These are phyloP conservation scores for Octodonta nipae DNA, from an alignment of 2,888 invertebrate species.

Conservation along the genomic window DNA sequence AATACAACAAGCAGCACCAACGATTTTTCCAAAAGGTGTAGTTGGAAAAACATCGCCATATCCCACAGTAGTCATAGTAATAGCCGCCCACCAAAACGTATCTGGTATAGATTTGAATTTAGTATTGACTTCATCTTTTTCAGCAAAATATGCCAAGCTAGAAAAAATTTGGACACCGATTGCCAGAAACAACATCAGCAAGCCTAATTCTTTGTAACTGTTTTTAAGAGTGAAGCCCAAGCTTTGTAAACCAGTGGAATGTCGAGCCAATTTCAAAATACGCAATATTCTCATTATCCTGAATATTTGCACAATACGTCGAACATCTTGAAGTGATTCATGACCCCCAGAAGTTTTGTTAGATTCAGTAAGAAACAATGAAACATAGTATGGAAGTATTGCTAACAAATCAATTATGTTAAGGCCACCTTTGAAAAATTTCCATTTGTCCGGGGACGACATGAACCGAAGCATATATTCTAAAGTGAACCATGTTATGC, in stretches of 20 bases:
- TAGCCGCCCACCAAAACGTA: conserved; percentile 99
- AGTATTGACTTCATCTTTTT: conserved; percentile 91
- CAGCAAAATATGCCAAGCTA: conserved; percentile 96
- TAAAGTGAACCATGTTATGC: conserved; percentile 98
- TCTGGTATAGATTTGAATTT: conserved; percentile 98
- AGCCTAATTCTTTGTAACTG: conserved; percentile 96
- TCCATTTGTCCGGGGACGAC: conserved; percentile 98
- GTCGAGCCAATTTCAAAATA: conserved; percentile 90
- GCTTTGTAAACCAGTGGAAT: conserved; percentile 95
- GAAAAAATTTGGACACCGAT: conserved; percentile 99
- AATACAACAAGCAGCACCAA: conserved; percentile 99
- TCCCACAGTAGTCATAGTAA: conserved; percentile 97
- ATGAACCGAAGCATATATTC: conserved; percentile 93
- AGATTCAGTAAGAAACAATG: conserved; percentile 90
- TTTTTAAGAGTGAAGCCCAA: conserved; percentile 95
- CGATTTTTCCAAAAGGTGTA: conserved; percentile 96
- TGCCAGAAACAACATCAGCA: conserved; percentile 97
- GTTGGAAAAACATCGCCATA: conserved; percentile 98
- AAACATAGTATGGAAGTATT: conserved; percentile 97
- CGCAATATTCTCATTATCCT: conserved; percentile 92
- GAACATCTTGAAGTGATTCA: conserved; percentile 95
- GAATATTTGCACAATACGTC: conserved; percentile 96
- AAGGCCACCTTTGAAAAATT: conserved; percentile 97
- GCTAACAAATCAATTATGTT: conserved; percentile 97
- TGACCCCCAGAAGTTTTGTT: conserved; percentile 92